These are phyloP conservation scores for Cryptosula pallasiana DNA, from an alignment of 2,888 invertebrate species.

Conservation along the genomic window DNA sequence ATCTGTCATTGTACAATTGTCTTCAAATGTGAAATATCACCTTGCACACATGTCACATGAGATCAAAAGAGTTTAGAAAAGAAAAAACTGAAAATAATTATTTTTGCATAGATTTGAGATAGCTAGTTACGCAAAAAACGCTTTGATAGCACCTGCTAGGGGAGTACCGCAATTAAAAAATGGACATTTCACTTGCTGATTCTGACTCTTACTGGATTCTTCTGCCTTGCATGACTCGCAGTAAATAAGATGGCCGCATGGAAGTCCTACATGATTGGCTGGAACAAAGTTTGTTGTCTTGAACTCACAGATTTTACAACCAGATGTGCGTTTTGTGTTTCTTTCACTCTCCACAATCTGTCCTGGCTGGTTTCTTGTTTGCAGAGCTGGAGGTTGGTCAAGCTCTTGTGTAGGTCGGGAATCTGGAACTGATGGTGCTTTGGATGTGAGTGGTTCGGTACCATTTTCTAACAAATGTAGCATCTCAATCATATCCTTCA, in stretches of 20 bases:
- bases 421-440: neutral
- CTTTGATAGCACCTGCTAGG: neutral
- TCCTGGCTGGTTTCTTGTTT: neutral
- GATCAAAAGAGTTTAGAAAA: too few species aligned
- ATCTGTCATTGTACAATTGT: too few species aligned
- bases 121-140: neutral
- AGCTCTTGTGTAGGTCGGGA: neutral
- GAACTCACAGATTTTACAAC: neutral
- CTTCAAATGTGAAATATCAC: too few species aligned
- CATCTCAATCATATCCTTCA: neutral
- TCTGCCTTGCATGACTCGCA: neutral
- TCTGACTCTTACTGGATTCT: neutral
- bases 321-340: neutral
- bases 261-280: neutral
- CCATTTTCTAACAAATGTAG: neutral
- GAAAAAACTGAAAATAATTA: too few species aligned
- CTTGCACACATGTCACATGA: too few species aligned
- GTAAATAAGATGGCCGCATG: slow-evolving; percentile 15
- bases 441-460: neutral
- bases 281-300: neutral
- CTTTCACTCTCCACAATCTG: neutral
- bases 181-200: neutral
- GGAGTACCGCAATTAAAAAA: neutral
- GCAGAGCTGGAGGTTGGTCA: neutral
- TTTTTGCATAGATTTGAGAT: too few species aligned